These are phyloP conservation scores for Platycnemis pennipes DNA, from an alignment of 2,888 invertebrate species.

Conservation along the genomic window DNA sequence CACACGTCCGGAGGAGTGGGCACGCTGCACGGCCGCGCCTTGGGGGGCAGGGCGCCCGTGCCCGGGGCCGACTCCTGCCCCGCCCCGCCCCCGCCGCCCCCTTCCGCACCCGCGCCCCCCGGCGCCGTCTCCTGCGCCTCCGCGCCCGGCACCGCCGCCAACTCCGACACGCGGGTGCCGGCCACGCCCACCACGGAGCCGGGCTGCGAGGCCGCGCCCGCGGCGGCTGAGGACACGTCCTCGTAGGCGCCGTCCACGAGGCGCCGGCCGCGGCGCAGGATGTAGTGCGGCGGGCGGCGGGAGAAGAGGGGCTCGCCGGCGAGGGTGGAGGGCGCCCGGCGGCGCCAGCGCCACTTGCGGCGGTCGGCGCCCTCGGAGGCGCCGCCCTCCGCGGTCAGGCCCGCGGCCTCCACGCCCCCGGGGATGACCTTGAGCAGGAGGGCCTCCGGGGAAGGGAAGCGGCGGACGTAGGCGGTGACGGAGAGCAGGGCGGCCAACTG, in stretches of 20 bases:
- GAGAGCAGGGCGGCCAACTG: conserved; percentile 81
- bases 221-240: background rate
- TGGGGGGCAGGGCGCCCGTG: background rate
- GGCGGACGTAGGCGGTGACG: conserved; percentile 82
- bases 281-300: background rate
- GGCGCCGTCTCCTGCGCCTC: background rate
- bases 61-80: background rate
- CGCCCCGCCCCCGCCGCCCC: background rate
- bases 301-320: conserved; percentile 52
- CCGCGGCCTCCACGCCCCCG: conserved; percentile 48
- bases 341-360: conserved; percentile 39
- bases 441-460: conserved; percentile 82
- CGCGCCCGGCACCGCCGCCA: background rate
- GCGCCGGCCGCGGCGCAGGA: conserved; percentile 39
- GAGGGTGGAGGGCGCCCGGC: conserved; percentile 20
- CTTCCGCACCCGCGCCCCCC: background rate
- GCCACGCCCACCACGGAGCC: conserved; percentile 12
- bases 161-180: conserved; percentile 26
- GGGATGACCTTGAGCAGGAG: conserved; percentile 46
- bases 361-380: background rate
- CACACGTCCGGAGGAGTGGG: conserved; percentile 63
- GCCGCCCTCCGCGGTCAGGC: background rate
- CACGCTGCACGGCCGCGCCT: conserved; percentile 48
- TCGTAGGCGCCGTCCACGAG: conserved; percentile 41
- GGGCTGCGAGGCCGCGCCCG: conserved; percentile 3